Evolutionary conservation across 2,113 vertebrate species (phyloP).

Genomic region (Phaethornis superciliosus): DNA sequence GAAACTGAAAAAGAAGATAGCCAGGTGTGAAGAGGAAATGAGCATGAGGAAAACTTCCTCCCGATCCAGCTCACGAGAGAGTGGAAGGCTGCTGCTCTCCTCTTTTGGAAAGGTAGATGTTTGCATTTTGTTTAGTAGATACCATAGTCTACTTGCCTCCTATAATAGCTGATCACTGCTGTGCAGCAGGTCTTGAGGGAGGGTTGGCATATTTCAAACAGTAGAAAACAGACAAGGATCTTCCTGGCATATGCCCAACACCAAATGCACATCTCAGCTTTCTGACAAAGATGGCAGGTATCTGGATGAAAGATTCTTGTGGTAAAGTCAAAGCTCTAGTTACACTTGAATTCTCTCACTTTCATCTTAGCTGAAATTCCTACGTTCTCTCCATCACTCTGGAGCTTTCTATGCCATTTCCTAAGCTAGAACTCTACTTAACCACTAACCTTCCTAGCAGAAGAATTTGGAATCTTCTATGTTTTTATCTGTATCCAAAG

Average conservation of each 20-base stretch:
- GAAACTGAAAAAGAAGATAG: constrained; percentile 77
- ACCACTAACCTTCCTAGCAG: not conserved
- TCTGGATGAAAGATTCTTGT: not conserved
- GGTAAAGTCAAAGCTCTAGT: not conserved
- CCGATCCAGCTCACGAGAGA: constrained; percentile 67
- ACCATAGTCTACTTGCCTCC: not conserved
- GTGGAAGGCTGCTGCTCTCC: constrained; percentile 58
- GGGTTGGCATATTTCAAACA: not conserved
- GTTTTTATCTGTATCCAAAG: not conserved
- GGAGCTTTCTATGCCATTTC: not conserved
- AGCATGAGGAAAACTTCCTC: constrained; percentile 66
- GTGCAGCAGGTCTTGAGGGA: not conserved
- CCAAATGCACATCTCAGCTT: not conserved
- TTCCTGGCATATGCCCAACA: not conserved
- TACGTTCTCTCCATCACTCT: not conserved
- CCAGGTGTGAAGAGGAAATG: constrained; percentile 66
- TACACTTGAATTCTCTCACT: not conserved
- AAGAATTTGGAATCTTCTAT: not conserved
- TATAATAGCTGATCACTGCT: not conserved
- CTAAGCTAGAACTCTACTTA: not conserved
- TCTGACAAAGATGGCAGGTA: not conserved
- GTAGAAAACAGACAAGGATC: not conserved
- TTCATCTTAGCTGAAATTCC: not conserved
- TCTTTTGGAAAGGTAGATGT: constrained; percentile 76
- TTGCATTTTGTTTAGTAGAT: not conserved